These are phyloP conservation scores for Monoplex corrugatus DNA, from an alignment of 2,888 invertebrate species.

Conservation along the genomic window DNA sequence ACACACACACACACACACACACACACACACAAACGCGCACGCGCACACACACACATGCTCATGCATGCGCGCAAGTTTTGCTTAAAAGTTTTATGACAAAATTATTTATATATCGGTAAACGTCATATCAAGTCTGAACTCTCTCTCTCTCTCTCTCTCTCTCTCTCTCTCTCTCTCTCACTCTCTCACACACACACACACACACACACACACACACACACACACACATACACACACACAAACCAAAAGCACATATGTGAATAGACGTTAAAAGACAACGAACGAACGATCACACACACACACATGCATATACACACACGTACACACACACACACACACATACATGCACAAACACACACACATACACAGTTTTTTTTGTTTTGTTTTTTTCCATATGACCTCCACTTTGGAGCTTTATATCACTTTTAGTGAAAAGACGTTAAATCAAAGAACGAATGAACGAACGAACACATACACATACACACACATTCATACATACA, in stretches of 20 bases:
- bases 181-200: background rate
- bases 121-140: too few species aligned
- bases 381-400: too few species aligned
- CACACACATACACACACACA: conserved; percentile 10
- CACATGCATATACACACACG: background rate
- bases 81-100: too few species aligned
- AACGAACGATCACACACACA: background rate
- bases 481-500: background rate
- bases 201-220: conserved; percentile 6
- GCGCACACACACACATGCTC: background rate
- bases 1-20: too few species aligned
- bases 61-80: background rate
- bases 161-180: background rate
- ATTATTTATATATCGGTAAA: too few species aligned
- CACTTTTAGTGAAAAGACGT: too few species aligned
- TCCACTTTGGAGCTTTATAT: too few species aligned
- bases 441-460: too few species aligned
- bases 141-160: background rate
- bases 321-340: background rate
- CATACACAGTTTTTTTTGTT: background rate
- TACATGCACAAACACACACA: background rate
- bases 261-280: background rate
- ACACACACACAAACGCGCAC: background rate
- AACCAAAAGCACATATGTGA: background rate
- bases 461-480: too few species aligned